A percentile compares a stretch with the other conserved stretches of the same genome.
Evolutionary conservation across 2,797 vertebrate species (phyloP).

Genomic region (Buphagus erythrorhynchus): DNA sequence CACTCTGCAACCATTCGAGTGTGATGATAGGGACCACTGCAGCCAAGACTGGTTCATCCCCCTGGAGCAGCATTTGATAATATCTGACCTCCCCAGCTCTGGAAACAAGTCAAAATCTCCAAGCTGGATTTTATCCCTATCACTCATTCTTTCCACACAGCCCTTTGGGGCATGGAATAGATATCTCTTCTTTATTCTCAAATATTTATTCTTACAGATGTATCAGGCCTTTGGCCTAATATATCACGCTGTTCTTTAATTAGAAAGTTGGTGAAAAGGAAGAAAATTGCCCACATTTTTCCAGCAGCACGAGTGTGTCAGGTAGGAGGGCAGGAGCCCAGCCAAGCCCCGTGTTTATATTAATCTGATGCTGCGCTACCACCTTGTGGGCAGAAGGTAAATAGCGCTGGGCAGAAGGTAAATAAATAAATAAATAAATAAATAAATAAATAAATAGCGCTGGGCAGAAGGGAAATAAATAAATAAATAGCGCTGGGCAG

Average conservation of each 20-base stretch:
- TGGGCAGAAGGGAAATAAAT: no score
- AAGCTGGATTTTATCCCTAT: neutral
- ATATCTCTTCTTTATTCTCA: neutral
- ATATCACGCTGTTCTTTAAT: neutral
- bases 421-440: no score
- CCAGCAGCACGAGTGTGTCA: neutral
- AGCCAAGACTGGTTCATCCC: neutral
- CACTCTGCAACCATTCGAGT: neutral
- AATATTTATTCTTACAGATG: neutral
- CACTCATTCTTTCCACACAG: neutral
- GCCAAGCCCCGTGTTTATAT: neutral
- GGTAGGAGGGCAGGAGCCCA: neutral
- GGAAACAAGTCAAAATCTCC: neutral
- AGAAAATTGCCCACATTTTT: neutral
- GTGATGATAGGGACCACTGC: neutral
- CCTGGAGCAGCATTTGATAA: neutral
- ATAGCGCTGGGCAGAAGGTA: no score
- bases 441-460: no score
- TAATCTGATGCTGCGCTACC: constrained; percentile 70
- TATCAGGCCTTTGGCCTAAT: neutral
- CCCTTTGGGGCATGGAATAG: neutral
- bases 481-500: no score
- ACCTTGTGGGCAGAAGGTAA: constrained; percentile 69
- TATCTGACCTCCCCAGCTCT: neutral
- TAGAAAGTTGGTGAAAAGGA: neutral